phyloP scores from a whole-genome alignment of 2,888 invertebrate genomes.

The Eilema griseolum region DNA sequence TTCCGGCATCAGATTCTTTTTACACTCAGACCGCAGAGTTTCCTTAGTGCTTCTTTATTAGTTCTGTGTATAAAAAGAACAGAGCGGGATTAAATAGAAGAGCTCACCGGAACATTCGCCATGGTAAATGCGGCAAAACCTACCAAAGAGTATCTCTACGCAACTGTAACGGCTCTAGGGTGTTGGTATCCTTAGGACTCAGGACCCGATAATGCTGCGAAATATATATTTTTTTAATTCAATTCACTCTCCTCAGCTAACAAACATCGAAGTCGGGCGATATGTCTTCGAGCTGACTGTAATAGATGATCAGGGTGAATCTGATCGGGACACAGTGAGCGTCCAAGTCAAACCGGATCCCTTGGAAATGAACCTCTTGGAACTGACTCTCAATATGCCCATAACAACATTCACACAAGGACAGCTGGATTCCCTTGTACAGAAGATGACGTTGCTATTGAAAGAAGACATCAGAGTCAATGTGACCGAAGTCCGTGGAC shows the following conservation, averaged over 20 bases:
- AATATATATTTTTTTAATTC: neutral
- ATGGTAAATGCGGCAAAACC: too few relatives aligned
- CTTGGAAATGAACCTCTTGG: constrained; percentile 91
- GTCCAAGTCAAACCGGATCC: constrained; percentile 93
- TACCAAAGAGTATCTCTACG: too few relatives aligned
- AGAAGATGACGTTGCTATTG: constrained; percentile 93
- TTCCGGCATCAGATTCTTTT: too few relatives aligned
- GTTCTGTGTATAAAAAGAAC: too few relatives aligned
- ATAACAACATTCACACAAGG: constrained; percentile 84
- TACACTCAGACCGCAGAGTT: too few relatives aligned
- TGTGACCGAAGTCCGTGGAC: constrained; percentile 86
- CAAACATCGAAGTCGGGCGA: constrained; percentile 94
- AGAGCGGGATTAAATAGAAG: too few relatives aligned
- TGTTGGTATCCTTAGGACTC: neutral
- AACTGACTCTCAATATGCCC: constrained; percentile 93
- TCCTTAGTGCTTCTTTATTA: too few relatives aligned
- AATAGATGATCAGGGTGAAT: constrained; percentile 95
- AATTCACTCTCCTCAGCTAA: constrained; percentile 81
- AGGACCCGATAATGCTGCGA: too few relatives aligned
- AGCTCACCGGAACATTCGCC: too few relatives aligned
- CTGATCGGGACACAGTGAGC: constrained; percentile 93
- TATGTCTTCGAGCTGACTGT: constrained; percentile 97
- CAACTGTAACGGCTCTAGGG: too few relatives aligned
- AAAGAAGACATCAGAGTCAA: constrained; percentile 90
- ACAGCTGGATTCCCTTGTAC: constrained; percentile 92